Evolutionary conservation across 1,140 invertebrate species (phyloP), one percentile per base, ranked within the genome.

Genomic region (Drosophila grimshawi): DNA sequence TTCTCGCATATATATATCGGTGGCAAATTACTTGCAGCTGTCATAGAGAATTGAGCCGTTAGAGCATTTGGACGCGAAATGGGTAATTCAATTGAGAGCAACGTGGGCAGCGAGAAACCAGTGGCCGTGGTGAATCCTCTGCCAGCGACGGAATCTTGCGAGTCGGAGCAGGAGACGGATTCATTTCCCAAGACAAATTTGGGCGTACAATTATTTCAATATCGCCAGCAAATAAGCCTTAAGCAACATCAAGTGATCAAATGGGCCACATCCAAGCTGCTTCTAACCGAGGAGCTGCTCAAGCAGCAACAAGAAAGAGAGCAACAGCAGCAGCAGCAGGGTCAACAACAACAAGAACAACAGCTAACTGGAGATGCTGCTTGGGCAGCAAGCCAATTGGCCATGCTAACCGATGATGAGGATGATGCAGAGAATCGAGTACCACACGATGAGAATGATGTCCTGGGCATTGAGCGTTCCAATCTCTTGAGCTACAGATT

Each of bases 241-340:
- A 91, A 91, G 53, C 49, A 82, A 2, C 65, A 85, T 6, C 83
- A 91, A 4, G 2, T 80, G 11, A 62, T 89, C n/a, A 91, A 86
- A 49, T 91, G 83, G 83, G 83, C 81, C 51, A 80, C 73, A 3
- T 73, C 89, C 4, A 91, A 91, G 62, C 41, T 91, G 3, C 10
- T 81, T 7, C 74, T 91, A 5, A 91, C 89, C 32, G 89, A 91
- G 57, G 76, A 91, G 60, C 62, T 91, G 43, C 69, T 91, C 1
- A 90, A 85, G 67, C 59, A 76, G 0, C 67, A 78, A 10, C 19
- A 57, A 35, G 11, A 56, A 10, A 3, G 39, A 10, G 3, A 64
- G 6, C 35, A 35, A 3, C 2, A 37, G 19, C 30, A 69, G n/a
- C 27, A 51, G 7, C 5, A 29, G 1, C 19, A 19, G 37, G 30